Evolutionary conservation across 1,140 invertebrate species (phyloP), one percentile per base, ranked within the genome.

Genomic region (Sminthurinus signatus): DNA sequence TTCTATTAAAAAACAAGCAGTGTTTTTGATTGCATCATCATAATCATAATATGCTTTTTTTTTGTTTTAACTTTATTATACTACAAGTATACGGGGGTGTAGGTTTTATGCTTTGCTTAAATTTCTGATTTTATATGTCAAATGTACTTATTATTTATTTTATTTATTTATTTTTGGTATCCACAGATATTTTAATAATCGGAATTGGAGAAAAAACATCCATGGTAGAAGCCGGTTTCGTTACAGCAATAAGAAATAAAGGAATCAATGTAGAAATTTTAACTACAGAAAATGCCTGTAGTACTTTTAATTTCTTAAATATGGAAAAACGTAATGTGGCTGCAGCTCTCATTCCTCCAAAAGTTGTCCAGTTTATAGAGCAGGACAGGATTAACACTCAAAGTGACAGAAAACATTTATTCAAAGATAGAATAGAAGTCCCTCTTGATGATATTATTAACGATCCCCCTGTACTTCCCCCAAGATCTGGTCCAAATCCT

Each of bases 251-350:
- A 39, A 75, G 75, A 39, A 80, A 82, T 25, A 73, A 82, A 29
- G 80, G 80, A 66, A 83, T 91, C 19, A 81, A 77, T 64, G 72
- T 85, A 4, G 91, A 94, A 79, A 79, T 92, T 65, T 72, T 90
- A 21, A 80, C 86, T 2, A 87, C 88, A 28, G 81, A 88, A 59
- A 81, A 87, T 70, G 91, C 91, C 0, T 85, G 86, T 71, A 75
- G 87, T 8, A 88, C 87, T 1, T 94, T 88, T 74, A 94, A 94
- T 76, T 94, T 89, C 73, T 73, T 93, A 2, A 87, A 85, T 74
- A 77, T 81, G 1, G 91, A 94, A 74, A 78, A 80, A 12, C 79
- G 89, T 67, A 85, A 83, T 75, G 85, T 88, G 25, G 89, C 84
- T 3, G 91, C 81, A 31, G 89, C 84, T 12, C 73, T 94, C 0